A percentile compares a stretch with the other conserved stretches of the same genome.
Conservation (phyloP, 2,888 invertebrate species). For the Arge pagana region DNA sequence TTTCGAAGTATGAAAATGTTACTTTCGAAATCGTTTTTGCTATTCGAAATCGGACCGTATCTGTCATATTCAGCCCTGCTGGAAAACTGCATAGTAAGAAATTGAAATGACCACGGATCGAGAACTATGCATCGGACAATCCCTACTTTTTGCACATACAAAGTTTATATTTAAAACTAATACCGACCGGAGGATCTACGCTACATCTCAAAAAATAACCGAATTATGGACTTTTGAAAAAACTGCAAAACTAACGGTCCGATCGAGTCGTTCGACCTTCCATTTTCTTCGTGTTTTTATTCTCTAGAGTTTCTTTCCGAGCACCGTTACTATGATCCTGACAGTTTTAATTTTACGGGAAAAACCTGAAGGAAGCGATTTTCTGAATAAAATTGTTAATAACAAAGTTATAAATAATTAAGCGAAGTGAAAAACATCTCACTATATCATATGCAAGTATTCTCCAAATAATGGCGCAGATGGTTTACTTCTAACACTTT, state of each 20-base stretch:
- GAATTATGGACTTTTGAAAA: neutral
- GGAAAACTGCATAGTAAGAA: neutral
- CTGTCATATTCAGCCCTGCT: neutral
- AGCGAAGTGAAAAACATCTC: conserved; percentile 1
- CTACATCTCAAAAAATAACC: neutral
- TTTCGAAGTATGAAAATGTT: neutral
- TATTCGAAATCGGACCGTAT: neutral
- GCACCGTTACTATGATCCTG: neutral
- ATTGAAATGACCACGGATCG: neutral
- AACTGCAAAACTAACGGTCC: neutral
- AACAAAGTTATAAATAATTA: neutral
- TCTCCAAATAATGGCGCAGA: neutral
- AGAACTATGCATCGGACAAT: neutral
- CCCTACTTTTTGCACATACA: neutral
- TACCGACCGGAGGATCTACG: neutral
- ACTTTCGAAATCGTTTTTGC: neutral
- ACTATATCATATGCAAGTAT: conserved; percentile 1
- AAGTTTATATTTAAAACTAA: neutral
- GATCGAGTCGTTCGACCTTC: neutral
- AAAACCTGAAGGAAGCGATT: neutral
- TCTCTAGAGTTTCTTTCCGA: conserved; percentile 2
- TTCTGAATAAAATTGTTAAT: neutral
- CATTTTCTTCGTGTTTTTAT: conserved; percentile 5
- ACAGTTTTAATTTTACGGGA: neutral
- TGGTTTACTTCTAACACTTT: no score